Base-by-base conservation (phyloP, 2,113 vertebrate genomes). In the Redunca redunca region DNA sequence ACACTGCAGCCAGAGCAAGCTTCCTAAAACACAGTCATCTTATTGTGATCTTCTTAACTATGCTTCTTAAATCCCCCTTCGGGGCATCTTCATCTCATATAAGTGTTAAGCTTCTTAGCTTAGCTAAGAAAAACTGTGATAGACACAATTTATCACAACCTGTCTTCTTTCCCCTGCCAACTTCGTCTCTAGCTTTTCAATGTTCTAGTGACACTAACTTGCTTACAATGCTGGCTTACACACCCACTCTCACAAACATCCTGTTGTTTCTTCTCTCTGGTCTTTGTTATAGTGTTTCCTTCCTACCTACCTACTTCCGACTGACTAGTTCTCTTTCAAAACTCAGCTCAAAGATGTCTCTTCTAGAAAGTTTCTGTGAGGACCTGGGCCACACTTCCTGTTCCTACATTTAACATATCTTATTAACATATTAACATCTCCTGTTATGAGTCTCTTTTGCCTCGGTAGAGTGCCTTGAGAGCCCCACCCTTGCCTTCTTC, bases 1-100 rank as follows among this genome's bases (percentile, higher is more conserved):
- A 43, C 36, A 15, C 12, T 21, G 23, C 4, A 15, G 33, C 2
- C 53, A 52, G 74, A 11, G 48, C 0, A 0, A 43, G 6, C 7
- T 92, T 57, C 48, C 80, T 90, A 83, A 96, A 90, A 87, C 62
- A 25, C 16, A 36, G 62, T 94, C 62, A 58, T 23, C n/a, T 87
- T 85, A 14, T 28, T n/a, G 28, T 71, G 74, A 67, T 9, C 25
- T 60, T 88, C 50, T 33, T 58, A 46, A 71, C 57, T 95, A 50
- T 46, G 52, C 67, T 74, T 74, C 53, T 71, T 80, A 36, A 81
- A 91, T 55, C 5, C 8, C 30, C 30, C 26, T 62, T 58, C 7
- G 12, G 84, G 50, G 36, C 14, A 26, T 85, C 58, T 87, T 77
- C 43, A 77, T 50, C 28, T 50, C 58, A 21, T 2, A 5, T 10